Evolutionary conservation across 2,888 invertebrate species (phyloP).

Genomic region (Diaprepes abbreviatus): DNA sequence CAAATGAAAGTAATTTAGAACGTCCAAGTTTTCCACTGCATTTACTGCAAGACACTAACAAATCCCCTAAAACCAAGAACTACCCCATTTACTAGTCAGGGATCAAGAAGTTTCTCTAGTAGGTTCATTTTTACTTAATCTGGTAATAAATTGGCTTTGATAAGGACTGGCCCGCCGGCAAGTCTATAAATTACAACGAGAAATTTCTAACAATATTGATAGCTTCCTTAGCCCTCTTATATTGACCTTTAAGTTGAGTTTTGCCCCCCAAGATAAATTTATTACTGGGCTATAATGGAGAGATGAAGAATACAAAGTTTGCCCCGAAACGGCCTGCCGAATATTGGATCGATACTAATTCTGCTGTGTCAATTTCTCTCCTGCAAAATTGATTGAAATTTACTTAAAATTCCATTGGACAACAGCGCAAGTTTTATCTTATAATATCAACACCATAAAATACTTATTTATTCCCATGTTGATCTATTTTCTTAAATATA

Average conservation of each 20-base stretch:
- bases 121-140: conserved; percentile 50
- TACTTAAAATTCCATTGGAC: too few relatives aligned
- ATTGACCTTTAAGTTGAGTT: conserved; percentile 50
- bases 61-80: conserved; percentile 42
- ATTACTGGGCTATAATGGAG: conserved; percentile 43
- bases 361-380: too few relatives aligned
- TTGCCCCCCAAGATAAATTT: conserved; percentile 43
- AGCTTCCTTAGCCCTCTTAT: conserved; percentile 48
- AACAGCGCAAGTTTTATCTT: too few relatives aligned
- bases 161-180: conserved; percentile 36
- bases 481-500: too few relatives aligned
- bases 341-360: too few relatives aligned
- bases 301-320: conserved; percentile 44
- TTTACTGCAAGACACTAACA: conserved; percentile 41
- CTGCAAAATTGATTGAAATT: too few relatives aligned
- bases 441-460: too few relatives aligned
- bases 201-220: conserved; percentile 51
- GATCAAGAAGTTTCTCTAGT: conserved; percentile 43
- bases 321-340: conserved; percentile 3
- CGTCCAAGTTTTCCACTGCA: conserved; percentile 37
- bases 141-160: conserved; percentile 50
- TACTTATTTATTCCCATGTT: too few relatives aligned
- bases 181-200: conserved; percentile 48
- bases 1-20: conserved; percentile 30
- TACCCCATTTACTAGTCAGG: conserved; percentile 45